Evolutionary conservation across 2,888 invertebrate species (phyloP), one percentile per base, ranked within the genome.

Genomic region (Baronia brevicornis): DNA sequence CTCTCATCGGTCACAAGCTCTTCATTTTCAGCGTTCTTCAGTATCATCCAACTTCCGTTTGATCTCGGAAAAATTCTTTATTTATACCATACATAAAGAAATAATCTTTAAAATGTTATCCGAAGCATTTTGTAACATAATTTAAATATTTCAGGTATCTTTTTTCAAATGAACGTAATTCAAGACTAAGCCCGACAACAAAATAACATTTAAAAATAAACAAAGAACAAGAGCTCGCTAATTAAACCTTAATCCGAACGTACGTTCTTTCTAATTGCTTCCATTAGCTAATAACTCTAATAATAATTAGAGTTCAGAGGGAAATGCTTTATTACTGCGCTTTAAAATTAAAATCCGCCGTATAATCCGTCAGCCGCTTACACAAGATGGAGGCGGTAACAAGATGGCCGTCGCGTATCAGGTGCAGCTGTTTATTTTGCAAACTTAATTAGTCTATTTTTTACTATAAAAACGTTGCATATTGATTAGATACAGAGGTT

Each of bases 221-320:
- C 59, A 57, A 60, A 60, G 60, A 64, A 65, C 49, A 62, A 58
- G 57, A 60, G 44, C 47, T 43, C 51, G 46, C 60, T 74, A 75
- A 78, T 78, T 73, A 74, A 62, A 62, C 43, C 61, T 56, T 74
- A 78, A 79, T 77, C 78, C 74, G 18, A 39, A 41, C 41, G 44
- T 44, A 46, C 51, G 51, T 64, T 67, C 45, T 62, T 64, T 52
- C 59, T 74, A 78, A 78, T 78, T 78, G 63, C 70, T 54, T 54
- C 65, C 73, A 70, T 75, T 72, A 65, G 61, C 48, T 71, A 69
- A 73, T 72, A 70, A 67, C 64, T 55, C 51, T 67, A 60, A 67
- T 72, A 68, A 77, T 71, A 74, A 70, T 69, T 68, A 62, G 43
- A 57, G 58, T 62, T 60, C 45, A 57, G 55, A 61, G 60, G 54